phyloP scores from a whole-genome alignment of 1,140 invertebrate species.

The Vanessa tameamea region DNA sequence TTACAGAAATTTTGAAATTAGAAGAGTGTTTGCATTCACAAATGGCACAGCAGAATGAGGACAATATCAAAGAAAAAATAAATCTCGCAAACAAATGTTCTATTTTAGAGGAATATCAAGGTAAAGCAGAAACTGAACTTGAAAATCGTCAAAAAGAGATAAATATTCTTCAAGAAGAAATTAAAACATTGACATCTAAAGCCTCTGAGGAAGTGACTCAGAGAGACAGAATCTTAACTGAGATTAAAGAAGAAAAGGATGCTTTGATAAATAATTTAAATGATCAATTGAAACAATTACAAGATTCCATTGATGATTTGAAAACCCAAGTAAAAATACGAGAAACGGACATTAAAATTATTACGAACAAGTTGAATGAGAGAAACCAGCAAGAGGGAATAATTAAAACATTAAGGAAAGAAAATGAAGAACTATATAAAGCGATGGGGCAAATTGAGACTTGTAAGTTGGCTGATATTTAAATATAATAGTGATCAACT shows the following conservation, averaged over 20 bases:
- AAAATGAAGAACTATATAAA: conserved; percentile 55
- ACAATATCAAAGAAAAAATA: conserved; percentile 43
- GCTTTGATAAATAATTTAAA: conserved; percentile 44
- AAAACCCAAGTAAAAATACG: conserved; percentile 42
- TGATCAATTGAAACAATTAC: conserved; percentile 49
- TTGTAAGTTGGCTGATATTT: conserved; percentile 47
- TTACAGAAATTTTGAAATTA: conserved; percentile 49
- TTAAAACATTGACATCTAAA: conserved; percentile 38
- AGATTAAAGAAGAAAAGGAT: conserved; percentile 50
- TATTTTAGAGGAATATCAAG: conserved; percentile 50
- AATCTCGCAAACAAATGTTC: conserved; percentile 48
- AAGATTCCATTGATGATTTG: conserved; percentile 31
- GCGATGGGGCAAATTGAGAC: conserved; percentile 48
- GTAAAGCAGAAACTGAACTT: conserved; percentile 47
- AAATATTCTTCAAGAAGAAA: conserved; percentile 39
- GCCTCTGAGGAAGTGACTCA: conserved; percentile 38
- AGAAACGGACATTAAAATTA: conserved; percentile 34
- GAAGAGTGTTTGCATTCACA: conserved; percentile 35
- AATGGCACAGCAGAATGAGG: conserved; percentile 28
- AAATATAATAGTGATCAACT: no score
- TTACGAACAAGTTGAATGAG: conserved; percentile 44
- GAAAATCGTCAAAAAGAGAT: conserved; percentile 53
- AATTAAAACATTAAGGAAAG: conserved; percentile 46
- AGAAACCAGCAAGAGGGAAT: conserved; percentile 40
- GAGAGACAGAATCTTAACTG: conserved; percentile 42